Base-by-base conservation (phyloP, 2,113 vertebrate species). In the Gymnarchus niloticus region DNA sequence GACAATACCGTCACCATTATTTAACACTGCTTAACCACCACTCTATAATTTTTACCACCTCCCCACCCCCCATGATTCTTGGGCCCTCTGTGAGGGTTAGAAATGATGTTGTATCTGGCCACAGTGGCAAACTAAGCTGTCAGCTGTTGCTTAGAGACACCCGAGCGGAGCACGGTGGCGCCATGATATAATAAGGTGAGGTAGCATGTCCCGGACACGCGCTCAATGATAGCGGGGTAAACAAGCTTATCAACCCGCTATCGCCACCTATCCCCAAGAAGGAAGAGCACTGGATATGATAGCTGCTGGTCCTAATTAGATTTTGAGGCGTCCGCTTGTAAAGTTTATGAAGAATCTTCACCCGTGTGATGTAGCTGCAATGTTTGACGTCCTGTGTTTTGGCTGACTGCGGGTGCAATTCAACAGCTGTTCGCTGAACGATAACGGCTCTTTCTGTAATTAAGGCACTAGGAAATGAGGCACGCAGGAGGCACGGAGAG, bases 311-410 rank as follows among this genome's bases (percentile, higher is more conserved):
- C 14, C 3, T 52, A n/a, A 21, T 52, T 84, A 48, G 25, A 51
- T 51, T 83, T n/a, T 37, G 48, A 69, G 14, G 33, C 25, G 6
- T 17, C 48, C 3, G 48, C 57, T 23, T 56, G 28, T 56, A 54
- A 77, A 57, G 78, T 65, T 87, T 37, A 86, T 88, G 83, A 86
- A 85, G 51, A 84, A 52, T 82, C 37, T 56, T 78, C 61, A 83
- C 37, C n/a, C 57, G 21, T 19, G 5, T 12, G 14, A 56, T 88
- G 76, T 84, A 85, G 80, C 19, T 80, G 41, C 56, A 37, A 25
- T 88, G 78, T 88, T 88, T 88, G 65, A 86, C 84, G 78, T 89
- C 48, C 85, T 33, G 51, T 83, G 25, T 57, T 56, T 56, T 19
- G 85, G 86, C 87, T 85, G 83, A 86, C 87, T 87, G 28, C 25